Percentiles rank a stretch among this genome's conserved stretches.
These are phyloP conservation scores for Aphaenogaster rudis DNA, from an alignment of 1,140 invertebrate genomes.

Conservation along the genomic window DNA sequence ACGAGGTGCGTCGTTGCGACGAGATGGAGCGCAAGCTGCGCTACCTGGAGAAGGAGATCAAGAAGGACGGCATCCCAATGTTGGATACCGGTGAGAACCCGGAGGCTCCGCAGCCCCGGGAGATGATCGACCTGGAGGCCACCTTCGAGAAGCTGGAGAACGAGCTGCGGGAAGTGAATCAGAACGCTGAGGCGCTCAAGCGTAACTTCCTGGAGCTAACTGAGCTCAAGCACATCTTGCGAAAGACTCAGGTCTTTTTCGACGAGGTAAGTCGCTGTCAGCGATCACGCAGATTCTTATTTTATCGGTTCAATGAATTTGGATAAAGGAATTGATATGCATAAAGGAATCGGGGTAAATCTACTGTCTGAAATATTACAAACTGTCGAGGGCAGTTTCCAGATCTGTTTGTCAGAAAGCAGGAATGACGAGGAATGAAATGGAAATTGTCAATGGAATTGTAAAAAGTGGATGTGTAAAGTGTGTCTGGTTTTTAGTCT, in stretches of 20 bases:
- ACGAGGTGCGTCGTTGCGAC: slow-evolving; percentile 96
- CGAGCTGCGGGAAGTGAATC: slow-evolving; percentile 98
- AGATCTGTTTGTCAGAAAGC: neutral
- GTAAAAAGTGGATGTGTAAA: slow-evolving; percentile 27
- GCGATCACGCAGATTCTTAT: neutral
- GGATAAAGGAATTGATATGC: neutral
- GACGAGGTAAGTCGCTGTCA: slow-evolving; percentile 93
- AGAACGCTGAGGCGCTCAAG: slow-evolving; percentile 98
- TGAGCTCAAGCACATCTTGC: slow-evolving; percentile 97
- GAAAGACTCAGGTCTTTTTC: slow-evolving; percentile 99
- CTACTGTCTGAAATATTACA: neutral
- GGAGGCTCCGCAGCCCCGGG: slow-evolving; percentile 98
- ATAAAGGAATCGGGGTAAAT: neutral
- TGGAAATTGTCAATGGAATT: neutral
- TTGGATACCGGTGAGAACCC: slow-evolving; percentile 98
- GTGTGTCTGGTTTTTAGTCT: slow-evolving; percentile 7
- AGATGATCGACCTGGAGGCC: slow-evolving; percentile 99
- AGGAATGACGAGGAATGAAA: slow-evolving; percentile 1
- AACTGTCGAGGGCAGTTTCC: neutral
- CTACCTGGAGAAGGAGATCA: slow-evolving; percentile 99
- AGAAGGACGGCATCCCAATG: slow-evolving; percentile 99
- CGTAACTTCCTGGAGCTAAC: slow-evolving; percentile 98
- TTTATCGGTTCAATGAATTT: neutral
- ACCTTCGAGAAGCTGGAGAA: slow-evolving; percentile 98
- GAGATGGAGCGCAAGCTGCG: slow-evolving; percentile 98